Evolutionary conservation across 2,797 vertebrate genomes (phyloP).

Genomic region (Halcyon chelicuti): DNA sequence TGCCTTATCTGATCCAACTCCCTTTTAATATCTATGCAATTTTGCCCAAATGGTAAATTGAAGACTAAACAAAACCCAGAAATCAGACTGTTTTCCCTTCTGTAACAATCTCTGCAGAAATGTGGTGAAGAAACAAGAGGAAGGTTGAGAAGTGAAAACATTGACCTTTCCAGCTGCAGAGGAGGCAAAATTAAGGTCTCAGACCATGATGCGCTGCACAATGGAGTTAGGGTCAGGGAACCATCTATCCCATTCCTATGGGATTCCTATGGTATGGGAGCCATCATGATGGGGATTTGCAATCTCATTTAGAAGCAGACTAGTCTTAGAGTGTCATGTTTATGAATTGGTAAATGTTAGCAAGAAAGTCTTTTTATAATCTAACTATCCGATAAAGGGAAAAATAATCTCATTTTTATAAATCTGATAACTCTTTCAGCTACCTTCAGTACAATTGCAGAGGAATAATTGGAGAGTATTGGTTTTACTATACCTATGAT

Average conservation of each 20-base stretch:
- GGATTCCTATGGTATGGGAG: conserved; percentile 20
- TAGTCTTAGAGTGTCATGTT: neutral
- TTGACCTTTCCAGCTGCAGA: neutral
- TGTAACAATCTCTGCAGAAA: neutral
- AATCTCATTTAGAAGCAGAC: conserved; percentile 46
- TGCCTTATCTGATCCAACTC: neutral
- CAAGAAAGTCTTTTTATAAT: conserved; percentile 48
- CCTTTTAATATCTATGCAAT: neutral
- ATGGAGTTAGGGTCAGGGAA: conserved; percentile 31
- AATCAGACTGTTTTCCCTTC: neutral
- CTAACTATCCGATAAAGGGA: conserved; percentile 9
- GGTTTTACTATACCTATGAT: neutral
- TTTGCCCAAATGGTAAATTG: neutral
- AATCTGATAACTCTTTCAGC: neutral
- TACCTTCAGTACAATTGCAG: neutral
- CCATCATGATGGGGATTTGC: conserved; percentile 23
- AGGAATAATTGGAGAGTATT: neutral
- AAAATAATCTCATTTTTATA: neutral
- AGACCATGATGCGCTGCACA: neutral
- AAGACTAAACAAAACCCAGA: neutral
- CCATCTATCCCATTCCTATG: neutral
- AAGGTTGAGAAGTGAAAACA: neutral
- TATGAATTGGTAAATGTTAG: conserved; percentile 43
- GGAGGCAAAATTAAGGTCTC: neutral
- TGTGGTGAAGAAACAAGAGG: neutral